A percentile compares a stretch with the other conserved stretches of the same genome.
These are phyloP conservation scores for Conchocele bisecta DNA, from an alignment of 2,888 invertebrate genomes.

Conservation along the genomic window DNA sequence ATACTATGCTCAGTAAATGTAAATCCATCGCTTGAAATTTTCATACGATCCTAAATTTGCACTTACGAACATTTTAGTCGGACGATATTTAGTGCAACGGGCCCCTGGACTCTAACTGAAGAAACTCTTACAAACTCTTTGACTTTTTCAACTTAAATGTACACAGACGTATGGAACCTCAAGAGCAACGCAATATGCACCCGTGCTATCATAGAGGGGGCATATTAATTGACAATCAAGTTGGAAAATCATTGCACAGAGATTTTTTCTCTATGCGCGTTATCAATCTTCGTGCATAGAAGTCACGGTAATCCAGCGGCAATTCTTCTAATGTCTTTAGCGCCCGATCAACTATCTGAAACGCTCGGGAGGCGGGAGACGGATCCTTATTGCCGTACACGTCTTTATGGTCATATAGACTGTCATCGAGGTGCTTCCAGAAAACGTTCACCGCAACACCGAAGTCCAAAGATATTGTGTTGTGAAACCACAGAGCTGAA, in stretches of 20 bases:
- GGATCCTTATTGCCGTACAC: conserved; percentile 85
- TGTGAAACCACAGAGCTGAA: conserved; percentile 85
- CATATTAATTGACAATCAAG: too few relatives aligned
- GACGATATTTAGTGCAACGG: too few relatives aligned
- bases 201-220: too few relatives aligned
- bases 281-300: conserved; percentile 83
- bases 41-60: too few relatives aligned
- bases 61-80: too few relatives aligned
- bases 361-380: conserved; percentile 83
- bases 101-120: too few relatives aligned
- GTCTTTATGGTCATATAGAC: conserved; percentile 84
- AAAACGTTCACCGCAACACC: conserved; percentile 85
- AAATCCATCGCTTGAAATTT: too few relatives aligned
- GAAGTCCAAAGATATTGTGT: conserved; percentile 84
- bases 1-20: too few relatives aligned
- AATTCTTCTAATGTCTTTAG: conserved; percentile 82
- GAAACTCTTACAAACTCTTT: too few relatives aligned
- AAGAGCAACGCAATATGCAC: too few relatives aligned
- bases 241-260: conserved; percentile 30
- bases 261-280: conserved; percentile 75
- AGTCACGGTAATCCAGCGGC: conserved; percentile 84
- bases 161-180: too few relatives aligned
- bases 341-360: conserved; percentile 83
- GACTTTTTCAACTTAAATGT: too few relatives aligned
- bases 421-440: conserved; percentile 84